These are phyloP conservation scores for Venturia canescens DNA, from an alignment of 1,140 invertebrate genomes.

Conservation along the genomic window DNA sequence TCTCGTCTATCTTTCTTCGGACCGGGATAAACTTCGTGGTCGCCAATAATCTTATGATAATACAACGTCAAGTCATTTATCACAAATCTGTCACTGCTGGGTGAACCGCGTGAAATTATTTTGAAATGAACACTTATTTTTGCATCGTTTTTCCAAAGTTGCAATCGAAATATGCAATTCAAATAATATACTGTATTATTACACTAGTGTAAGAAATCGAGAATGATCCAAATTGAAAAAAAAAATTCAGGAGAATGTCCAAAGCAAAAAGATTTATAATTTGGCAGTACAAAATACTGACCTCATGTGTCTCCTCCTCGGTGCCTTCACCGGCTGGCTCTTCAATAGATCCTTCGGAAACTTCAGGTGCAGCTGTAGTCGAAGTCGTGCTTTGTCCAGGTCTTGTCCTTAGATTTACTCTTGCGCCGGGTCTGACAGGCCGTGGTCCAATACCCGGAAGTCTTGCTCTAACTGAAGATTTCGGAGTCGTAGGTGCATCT, in stretches of 20 bases:
- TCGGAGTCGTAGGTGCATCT: slow-evolving; percentile 49
- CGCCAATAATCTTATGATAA: not conserved
- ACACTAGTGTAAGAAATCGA: no score
- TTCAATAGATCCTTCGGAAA: slow-evolving; percentile 68
- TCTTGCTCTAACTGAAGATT: slow-evolving; percentile 56
- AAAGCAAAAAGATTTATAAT: not conserved
- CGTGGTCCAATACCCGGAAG: slow-evolving; percentile 66
- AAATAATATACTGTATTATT: no score
- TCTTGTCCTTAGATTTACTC: slow-evolving; percentile 78
- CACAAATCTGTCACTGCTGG: no score
- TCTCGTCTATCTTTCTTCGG: slow-evolving; percentile 31
- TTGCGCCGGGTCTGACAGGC: slow-evolving; percentile 78
- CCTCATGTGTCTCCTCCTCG: slow-evolving; percentile 75
- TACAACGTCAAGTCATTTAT: not conserved
- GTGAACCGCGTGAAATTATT: no score
- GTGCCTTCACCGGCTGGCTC: slow-evolving; percentile 75
- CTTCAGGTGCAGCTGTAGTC: slow-evolving; percentile 68
- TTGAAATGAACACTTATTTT: no score
- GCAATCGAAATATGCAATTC: no score
- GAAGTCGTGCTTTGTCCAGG: slow-evolving; percentile 74
- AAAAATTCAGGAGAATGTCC: not conserved
- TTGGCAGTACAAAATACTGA: slow-evolving; percentile 44
- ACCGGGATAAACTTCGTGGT: slow-evolving; percentile 26
- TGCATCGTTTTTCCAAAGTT: no score
- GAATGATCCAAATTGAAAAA: not conserved